phyloP scores from a whole-genome alignment of 2,888 invertebrate species.

The Coecobrya sp. region DNA sequence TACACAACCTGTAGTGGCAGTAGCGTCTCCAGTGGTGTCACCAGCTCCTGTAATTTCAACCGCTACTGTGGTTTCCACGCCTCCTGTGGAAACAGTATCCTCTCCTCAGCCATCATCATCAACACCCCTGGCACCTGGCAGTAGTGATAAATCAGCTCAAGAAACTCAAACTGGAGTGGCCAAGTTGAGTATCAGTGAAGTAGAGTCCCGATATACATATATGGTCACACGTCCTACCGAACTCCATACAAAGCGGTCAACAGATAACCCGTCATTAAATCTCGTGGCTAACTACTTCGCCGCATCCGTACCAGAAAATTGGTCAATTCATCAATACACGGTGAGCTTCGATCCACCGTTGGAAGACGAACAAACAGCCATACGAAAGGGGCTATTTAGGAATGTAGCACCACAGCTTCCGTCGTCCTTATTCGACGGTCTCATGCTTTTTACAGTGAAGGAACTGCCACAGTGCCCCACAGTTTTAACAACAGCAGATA shows the following conservation, averaged over 20 bases:
- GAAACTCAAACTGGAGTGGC: no score
- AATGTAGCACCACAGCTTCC: not conserved
- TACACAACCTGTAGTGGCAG: no score
- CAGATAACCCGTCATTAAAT: not conserved
- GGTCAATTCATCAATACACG: slow-evolving; percentile 30
- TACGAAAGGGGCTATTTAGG: slow-evolving; percentile 36
- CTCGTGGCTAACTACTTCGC: slow-evolving; percentile 40
- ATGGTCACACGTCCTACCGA: not conserved
- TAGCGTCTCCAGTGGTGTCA: no score
- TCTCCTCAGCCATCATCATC: no score
- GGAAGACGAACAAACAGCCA: slow-evolving; percentile 18
- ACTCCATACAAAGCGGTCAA: not conserved
- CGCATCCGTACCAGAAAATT: not conserved
- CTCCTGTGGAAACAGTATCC: no score
- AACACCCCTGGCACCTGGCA: no score
- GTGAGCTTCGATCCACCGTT: slow-evolving; percentile 34
- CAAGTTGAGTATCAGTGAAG: no score
- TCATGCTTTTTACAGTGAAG: slow-evolving; percentile 5
- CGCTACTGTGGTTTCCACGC: no score
- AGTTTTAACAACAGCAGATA: not conserved
- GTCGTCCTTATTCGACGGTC: slow-evolving; percentile 41
- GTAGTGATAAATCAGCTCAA: no score
- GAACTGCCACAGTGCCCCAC: not conserved
- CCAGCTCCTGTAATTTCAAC: no score
- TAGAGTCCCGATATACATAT: not conserved